These are phyloP conservation scores for Oxycera nigricornis DNA, from an alignment of 2,888 invertebrate genomes.

Conservation along the genomic window DNA sequence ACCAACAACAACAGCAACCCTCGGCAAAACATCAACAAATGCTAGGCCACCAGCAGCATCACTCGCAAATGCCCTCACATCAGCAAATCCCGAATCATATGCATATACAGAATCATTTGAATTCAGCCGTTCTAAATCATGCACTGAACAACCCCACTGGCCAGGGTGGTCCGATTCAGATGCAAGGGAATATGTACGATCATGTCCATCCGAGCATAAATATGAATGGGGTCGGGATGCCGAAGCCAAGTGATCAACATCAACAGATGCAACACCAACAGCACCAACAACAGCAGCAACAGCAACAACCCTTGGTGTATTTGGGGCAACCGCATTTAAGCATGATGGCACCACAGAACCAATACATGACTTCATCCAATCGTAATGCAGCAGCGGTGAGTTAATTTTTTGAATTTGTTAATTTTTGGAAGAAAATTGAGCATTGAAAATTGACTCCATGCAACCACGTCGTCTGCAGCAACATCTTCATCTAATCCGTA, in stretches of 20 bases:
- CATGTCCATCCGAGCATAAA: slow-evolving; percentile 58
- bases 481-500: no score
- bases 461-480: no score
- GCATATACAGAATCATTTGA: slow-evolving; percentile 53
- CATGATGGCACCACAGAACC: slow-evolving; percentile 60
- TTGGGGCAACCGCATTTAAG: slow-evolving; percentile 60
- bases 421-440: no score
- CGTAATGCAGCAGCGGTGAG: slow-evolving; percentile 61
- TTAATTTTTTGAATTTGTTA: no score
- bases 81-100: slow-evolving; percentile 62
- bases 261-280: slow-evolving; percentile 48
- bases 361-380: slow-evolving; percentile 60
- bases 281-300: slow-evolving; percentile 55
- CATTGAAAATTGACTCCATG: no score
- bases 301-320: slow-evolving; percentile 56
- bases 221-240: slow-evolving; percentile 55
- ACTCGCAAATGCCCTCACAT: slow-evolving; percentile 63
- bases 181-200: slow-evolving; percentile 61
- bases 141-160: slow-evolving; percentile 58
- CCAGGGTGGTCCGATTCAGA: slow-evolving; percentile 57
- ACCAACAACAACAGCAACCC: slow-evolving; percentile 49
- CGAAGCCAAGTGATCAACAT: slow-evolving; percentile 47
- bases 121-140: slow-evolving; percentile 60
- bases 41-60: slow-evolving; percentile 59
- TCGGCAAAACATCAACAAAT: slow-evolving; percentile 56